Percentiles rank a stretch among this genome's conserved stretches.
Evolutionary conservation across 2,888 invertebrate genomes (phyloP).

Genomic region (Papilio elwesi): DNA sequence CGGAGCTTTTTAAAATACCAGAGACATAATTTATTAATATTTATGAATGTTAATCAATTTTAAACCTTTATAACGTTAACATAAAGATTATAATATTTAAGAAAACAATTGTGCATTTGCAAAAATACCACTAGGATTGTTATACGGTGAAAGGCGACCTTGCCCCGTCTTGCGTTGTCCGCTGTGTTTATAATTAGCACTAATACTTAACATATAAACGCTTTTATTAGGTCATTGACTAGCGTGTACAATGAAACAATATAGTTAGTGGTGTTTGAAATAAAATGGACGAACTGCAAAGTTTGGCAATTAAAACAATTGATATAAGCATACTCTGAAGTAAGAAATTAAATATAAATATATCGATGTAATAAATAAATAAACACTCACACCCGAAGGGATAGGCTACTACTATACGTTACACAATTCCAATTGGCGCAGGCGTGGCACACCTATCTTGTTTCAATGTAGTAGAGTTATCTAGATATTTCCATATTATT

Average conservation of each 20-base stretch:
- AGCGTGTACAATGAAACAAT: neutral
- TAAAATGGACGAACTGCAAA: no score
- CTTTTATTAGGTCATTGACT: conserved; percentile 5
- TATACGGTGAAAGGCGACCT: conserved; percentile 5
- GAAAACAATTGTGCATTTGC: neutral
- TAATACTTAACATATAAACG: conserved; percentile 4
- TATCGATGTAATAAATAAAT: no score
- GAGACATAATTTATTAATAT: neutral
- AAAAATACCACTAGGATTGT: neutral
- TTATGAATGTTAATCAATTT: neutral
- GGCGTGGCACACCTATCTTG: no score
- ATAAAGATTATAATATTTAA: neutral
- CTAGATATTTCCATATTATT: no score
- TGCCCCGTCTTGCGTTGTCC: conserved; percentile 4
- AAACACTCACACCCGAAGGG: no score
- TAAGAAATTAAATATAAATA: no score
- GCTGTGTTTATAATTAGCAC: conserved; percentile 7
- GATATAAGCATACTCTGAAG: no score
- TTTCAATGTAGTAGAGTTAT: no score
- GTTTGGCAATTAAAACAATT: no score
- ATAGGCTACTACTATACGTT: no score
- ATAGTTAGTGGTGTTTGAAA: no score
- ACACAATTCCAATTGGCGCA: no score
- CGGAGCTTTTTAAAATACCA: neutral
- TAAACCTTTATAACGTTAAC: neutral